Evolutionary conservation across 1,140 invertebrate species (phyloP).

Genomic region (Thaumatotibia leucotreta): DNA sequence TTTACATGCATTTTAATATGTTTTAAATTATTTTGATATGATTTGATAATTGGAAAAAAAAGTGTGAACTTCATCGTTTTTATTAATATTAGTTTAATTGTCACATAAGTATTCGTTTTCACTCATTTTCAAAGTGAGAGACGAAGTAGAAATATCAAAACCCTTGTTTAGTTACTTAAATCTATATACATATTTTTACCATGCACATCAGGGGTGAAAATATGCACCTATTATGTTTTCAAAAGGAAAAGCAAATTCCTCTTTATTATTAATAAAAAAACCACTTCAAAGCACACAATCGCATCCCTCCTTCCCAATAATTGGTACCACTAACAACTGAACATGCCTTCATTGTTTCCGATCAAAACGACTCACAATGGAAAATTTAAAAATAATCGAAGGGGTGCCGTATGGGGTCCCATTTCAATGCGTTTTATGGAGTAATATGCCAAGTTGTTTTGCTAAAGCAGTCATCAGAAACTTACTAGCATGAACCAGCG

Average conservation of each 20-base stretch:
- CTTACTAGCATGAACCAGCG: not conserved
- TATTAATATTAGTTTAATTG: too few species aligned
- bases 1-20: too few species aligned
- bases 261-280: constrained; percentile 10
- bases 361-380: constrained; percentile 36
- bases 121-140: too few species aligned
- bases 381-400: constrained; percentile 59
- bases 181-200: too few species aligned
- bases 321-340: constrained; percentile 8
- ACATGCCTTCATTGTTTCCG: constrained; percentile 12
- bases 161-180: too few species aligned
- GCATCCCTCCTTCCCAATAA: constrained; percentile 2
- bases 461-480: constrained; percentile 59
- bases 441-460: constrained; percentile 59
- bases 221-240: not conserved
- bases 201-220: not conserved
- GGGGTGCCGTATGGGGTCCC: constrained; percentile 43
- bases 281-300: constrained; percentile 10
- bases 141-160: too few species aligned
- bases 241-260: constrained; percentile 5
- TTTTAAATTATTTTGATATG: too few species aligned
- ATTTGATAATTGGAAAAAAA: too few species aligned
- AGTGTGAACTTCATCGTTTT: too few species aligned
- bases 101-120: too few species aligned
- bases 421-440: constrained; percentile 54